These are phyloP conservation scores for Mechanitis messenoides DNA, from an alignment of 2,888 invertebrate genomes.

Conservation along the genomic window DNA sequence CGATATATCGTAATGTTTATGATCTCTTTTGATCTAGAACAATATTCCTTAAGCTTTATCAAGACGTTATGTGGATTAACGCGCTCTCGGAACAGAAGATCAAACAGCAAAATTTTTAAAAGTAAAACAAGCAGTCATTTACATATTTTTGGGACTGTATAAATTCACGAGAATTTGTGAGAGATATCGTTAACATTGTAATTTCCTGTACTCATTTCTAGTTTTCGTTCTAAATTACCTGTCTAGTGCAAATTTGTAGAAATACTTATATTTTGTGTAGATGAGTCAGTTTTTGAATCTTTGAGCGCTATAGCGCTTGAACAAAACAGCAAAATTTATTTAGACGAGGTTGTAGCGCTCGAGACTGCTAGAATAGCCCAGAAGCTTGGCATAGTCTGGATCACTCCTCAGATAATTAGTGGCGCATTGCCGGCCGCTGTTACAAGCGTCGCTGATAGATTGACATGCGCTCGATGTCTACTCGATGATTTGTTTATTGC, in stretches of 20 bases:
- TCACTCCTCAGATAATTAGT: slow-evolving; percentile 61
- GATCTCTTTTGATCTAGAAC: slow-evolving; percentile 62
- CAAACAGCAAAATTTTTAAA: slow-evolving; percentile 57
- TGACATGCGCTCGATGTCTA: slow-evolving; percentile 49
- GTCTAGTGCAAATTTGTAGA: slow-evolving; percentile 53
- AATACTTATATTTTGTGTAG: slow-evolving; percentile 52
- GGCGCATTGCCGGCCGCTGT: slow-evolving; percentile 44
- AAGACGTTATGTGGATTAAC: slow-evolving; percentile 56
- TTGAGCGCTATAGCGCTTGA: slow-evolving; percentile 18
- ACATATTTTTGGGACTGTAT: slow-evolving; percentile 38
- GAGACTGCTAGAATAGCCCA: slow-evolving; percentile 29
- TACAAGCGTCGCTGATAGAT: slow-evolving; percentile 55
- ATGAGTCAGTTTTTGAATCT: slow-evolving; percentile 35
- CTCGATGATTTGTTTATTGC: slow-evolving; percentile 63
- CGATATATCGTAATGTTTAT: slow-evolving; percentile 66
- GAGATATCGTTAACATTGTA: slow-evolving; percentile 28
- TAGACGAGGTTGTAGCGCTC: slow-evolving; percentile 23
- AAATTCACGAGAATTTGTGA: slow-evolving; percentile 28
- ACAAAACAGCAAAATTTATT: slow-evolving; percentile 20
- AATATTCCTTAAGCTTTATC: slow-evolving; percentile 53
- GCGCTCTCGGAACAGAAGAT: slow-evolving; percentile 47
- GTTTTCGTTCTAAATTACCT: slow-evolving; percentile 48
- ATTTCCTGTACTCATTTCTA: slow-evolving; percentile 21
- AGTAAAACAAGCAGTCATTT: slow-evolving; percentile 44
- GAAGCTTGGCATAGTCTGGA: slow-evolving; percentile 35